Evolutionary conservation across 1,140 invertebrate genomes (phyloP), one percentile per base, ranked within the genome.

Genomic region (Oryctes rhinoceros): DNA sequence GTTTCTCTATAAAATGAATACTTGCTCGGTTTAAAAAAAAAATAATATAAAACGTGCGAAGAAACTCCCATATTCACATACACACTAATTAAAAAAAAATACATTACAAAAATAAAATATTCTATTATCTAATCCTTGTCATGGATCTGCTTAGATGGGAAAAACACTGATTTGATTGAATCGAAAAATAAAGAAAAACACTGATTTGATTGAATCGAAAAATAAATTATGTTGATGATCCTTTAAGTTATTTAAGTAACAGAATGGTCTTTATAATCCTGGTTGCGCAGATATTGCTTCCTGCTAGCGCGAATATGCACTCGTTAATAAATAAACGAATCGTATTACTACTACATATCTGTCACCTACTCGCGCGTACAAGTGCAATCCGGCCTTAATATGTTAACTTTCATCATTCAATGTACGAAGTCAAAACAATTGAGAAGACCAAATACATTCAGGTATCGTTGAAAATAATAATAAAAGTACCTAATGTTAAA

Each of bases 401-500:
- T 59, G 3, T 39, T 11, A 59, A 59, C 3, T 59, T 59, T 59
- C 11, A 59, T 11, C 53, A 5, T 5, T 15, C 53, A 7, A 59
- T 59, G 18, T 59, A 59, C 53, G 53, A 59, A 59, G 11, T 39
- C 39, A 7, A n/a, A n/a, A n/a, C n/a, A n/a, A n/a, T n/a, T n/a
- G n/a, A n/a, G n/a, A n/a, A 13, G 48, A 49, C 48, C 48, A 59
- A 59, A 59, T 59, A 59, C 53, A 59, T 59, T 59, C 53, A 59
- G 53, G 53, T 59, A 59, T 13, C 53, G 53, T n/a, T 59, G 15
- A 59, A 59, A 71, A 71, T 18, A 15, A 20, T 59, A 59, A 59
- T 11, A 59, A 71, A 30, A 71, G 24, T 71, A 37, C 13, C 5
- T n/a, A 71, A 71, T 9, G 35, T 30, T 59, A 59, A 59, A 59